A percentile compares a stretch with the other conserved stretches of the same genome.
These are phyloP conservation scores for Laticauda colubrina DNA, from an alignment of 2,113 vertebrate species.

Conservation along the genomic window DNA sequence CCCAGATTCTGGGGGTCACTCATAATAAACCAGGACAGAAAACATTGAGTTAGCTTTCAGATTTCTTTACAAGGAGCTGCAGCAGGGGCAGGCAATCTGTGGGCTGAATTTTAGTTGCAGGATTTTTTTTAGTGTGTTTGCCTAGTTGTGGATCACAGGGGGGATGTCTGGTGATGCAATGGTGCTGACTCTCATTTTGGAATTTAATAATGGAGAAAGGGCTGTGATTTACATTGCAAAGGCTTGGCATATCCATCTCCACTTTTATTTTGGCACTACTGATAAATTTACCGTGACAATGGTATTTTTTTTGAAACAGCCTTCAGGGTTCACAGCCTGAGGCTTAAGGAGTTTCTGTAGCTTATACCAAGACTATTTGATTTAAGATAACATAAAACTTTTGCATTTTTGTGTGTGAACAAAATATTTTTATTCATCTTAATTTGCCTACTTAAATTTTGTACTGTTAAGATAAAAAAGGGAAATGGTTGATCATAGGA, in stretches of 20 bases:
- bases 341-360: neutral
- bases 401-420: neutral
- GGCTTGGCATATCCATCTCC: neutral
- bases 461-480: neutral
- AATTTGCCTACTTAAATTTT: neutral
- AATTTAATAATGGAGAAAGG: neutral
- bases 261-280: neutral
- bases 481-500: slow-evolving; percentile 28
- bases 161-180: neutral
- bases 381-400: neutral
- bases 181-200: neutral
- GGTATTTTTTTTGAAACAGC: neutral
- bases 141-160: neutral
- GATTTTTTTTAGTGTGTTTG: neutral
- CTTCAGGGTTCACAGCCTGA: neutral
- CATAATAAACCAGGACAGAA: neutral
- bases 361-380: neutral
- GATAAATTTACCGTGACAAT: neutral
- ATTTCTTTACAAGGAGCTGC: neutral
- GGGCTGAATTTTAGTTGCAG: neutral
- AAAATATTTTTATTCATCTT: neutral
- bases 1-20: neutral
- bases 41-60: neutral
- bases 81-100: neutral
- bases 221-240: neutral